Percentiles rank a stretch among this genome's conserved stretches.
These are phyloP conservation scores for Phalanger gymnotis DNA, from an alignment of 2,797 vertebrate genomes.

Conservation along the genomic window DNA sequence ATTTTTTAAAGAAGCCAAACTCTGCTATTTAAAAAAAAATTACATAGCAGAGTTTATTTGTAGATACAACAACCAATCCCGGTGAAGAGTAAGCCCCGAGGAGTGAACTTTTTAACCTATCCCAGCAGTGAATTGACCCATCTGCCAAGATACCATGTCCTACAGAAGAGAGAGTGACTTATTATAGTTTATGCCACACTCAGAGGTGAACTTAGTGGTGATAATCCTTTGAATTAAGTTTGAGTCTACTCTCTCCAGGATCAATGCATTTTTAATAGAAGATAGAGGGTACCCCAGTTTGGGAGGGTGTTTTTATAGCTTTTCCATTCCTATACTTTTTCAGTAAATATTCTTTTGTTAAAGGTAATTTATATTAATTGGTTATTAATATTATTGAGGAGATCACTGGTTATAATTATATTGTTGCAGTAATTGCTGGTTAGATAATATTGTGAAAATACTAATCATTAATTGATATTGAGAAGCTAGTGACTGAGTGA, in stretches of 20 bases:
- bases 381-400: too few species aligned
- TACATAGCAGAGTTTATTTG: background rate
- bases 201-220: background rate
- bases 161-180: background rate
- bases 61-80: background rate
- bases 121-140: background rate
- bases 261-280: background rate
- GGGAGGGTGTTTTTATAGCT: background rate
- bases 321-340: background rate
- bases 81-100: background rate
- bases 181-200: background rate
- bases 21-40: too few species aligned
- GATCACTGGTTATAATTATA: background rate
- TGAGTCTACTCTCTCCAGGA: background rate
- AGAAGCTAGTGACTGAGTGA: too few species aligned
- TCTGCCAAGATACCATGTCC: background rate
- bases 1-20: background rate
- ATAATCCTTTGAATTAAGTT: background rate
- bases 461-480: background rate
- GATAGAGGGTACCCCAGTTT: background rate
- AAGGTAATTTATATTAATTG: background rate
- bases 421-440: background rate
- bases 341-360: background rate
- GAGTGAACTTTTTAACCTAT: background rate
- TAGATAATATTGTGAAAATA: background rate